Percentiles rank a stretch among this genome's conserved stretches.
Evolutionary conservation across 2,888 invertebrate genomes (phyloP).

Genomic region (Acanthococcus lagerstroemiae): DNA sequence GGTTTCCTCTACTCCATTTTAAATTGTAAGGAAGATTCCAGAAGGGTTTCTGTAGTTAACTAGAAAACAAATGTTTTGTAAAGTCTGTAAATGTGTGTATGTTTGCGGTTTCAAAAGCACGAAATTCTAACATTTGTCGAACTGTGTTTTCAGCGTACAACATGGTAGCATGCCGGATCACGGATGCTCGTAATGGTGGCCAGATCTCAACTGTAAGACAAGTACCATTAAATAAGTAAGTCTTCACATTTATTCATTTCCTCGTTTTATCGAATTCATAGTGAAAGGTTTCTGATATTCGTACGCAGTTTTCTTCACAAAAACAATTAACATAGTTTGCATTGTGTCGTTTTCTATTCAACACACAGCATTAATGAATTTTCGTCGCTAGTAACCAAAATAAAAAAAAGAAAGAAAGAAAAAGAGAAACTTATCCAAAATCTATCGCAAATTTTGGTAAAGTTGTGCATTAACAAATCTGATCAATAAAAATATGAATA

Average conservation of each 20-base stretch:
- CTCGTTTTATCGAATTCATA: not conserved
- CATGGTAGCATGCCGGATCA: slow-evolving; percentile 95
- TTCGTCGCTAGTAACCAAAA: no score
- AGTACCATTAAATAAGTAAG: slow-evolving; percentile 98
- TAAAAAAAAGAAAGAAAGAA: not conserved
- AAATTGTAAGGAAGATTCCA: no score
- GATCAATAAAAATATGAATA: not conserved
- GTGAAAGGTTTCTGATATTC: not conserved
- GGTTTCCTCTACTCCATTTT: no score
- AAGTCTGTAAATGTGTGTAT: no score
- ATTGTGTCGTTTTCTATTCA: not conserved
- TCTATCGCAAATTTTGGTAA: slow-evolving; percentile 6
- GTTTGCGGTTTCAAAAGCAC: no score
- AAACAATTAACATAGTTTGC: not conserved
- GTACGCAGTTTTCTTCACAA: not conserved
- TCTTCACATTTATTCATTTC: slow-evolving; percentile 41
- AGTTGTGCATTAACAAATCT: slow-evolving; percentile 27
- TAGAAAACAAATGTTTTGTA: no score
- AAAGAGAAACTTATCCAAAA: not conserved
- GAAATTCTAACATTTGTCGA: no score
- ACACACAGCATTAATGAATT: not conserved
- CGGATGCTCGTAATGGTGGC: slow-evolving; percentile 80
- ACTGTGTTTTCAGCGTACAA: slow-evolving; percentile 93
- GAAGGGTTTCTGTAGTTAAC: no score
- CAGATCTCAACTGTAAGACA: slow-evolving; percentile 76